Base-by-base conservation (phyloP, 2,888 invertebrate genomes). In the Trichopria drosophilae region DNA sequence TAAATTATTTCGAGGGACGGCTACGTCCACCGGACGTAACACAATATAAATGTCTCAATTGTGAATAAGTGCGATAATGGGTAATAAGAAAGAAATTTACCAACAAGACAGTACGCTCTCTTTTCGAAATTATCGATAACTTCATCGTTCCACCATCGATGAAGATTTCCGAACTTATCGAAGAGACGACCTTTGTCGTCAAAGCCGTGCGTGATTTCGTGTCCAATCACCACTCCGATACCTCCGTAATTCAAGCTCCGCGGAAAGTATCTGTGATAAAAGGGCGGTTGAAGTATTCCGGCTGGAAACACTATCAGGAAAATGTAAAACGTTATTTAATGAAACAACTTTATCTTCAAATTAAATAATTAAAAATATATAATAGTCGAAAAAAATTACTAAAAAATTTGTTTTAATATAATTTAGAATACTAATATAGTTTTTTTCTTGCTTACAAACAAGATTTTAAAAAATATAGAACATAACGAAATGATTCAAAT, bases 251-350 rank as follows among this genome's bases (percentile, higher is more conserved):
- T 93, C 6, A 93, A 76, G 1, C 87, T 84, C 22, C 85, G 81
- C 0, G 90, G 90, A 63, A 93, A 90, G 68, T 88, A 82, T 10
- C 88, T 80, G 73, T 93, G 90, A 68, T 95, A 96, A 76, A 96
- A 96, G 0, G 95, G 94, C 0, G 94, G 93, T 72, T 96, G 96
- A 3, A 96, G 77, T 62, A 96, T 95, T 0, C 94, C 95, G 1
- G 95, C 95, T 1, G 95, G 95, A 74, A 95, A 93, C 82, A 93
- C 85, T 81, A 64, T n/a, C n/a, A n/a, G n/a, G n/a, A n/a, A n/a
- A n/a, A n/a, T n/a, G n/a, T n/a, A 37, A 42, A 54, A n/a, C 6
- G 6, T 32, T 15, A 6, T 32, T 32, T 32, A 6, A 12, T 32
- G 12, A 32, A 32, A 32, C 13, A n/a, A n/a, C n/a, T n/a, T n/a